Base-by-base conservation (phyloP, 1,140 invertebrate genomes). In the Tetraneura akinire region DNA sequence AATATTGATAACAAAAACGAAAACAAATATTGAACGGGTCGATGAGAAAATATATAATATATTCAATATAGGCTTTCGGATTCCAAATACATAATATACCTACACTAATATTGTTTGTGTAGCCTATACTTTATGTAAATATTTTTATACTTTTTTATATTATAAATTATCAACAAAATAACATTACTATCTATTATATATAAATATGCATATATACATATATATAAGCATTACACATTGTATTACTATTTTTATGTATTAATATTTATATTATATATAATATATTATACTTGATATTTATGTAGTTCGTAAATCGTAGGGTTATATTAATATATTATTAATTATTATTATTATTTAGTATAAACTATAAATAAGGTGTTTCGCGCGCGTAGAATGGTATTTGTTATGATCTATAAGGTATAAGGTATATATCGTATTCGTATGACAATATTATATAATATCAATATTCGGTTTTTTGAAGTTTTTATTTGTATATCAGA, bases 61-160 rank as follows among this genome's bases (percentile, higher is more conserved):
- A 37, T 4, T 42, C 0, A 47, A 62, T 45, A 78, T 45, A 78
- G 13, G 71, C 71, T 23, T 18, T 76, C 53, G 37, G 71, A 57
- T 32, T 76, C 49, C 29, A 57, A 29, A 55, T 32, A 21, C 29
- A 76, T 76, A 76, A 57, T 76, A 76, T 55, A 76, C 71, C 71
- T 76, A 55, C 71, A 76, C 71, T 16, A 37, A 51, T 16, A 21
- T 21, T 76, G 71, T 76, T 76, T 26, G 71, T 57, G 71, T 76
- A 57, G 71, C 32, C 3, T 57, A 29, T 78, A 78, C 53, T 78
- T 78, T 60, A 78, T 78, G 74, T 78, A 78, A 45, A 78, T 78
- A 78, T 78, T 78, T 78, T 78, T 78, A 78, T 78, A 78, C 74
- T 60, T 60, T 78, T 76, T 78, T 78, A 60, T 78, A 78, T 60